Base-by-base conservation (phyloP, 1,140 invertebrate genomes). In the Drosophila saltans region DNA sequence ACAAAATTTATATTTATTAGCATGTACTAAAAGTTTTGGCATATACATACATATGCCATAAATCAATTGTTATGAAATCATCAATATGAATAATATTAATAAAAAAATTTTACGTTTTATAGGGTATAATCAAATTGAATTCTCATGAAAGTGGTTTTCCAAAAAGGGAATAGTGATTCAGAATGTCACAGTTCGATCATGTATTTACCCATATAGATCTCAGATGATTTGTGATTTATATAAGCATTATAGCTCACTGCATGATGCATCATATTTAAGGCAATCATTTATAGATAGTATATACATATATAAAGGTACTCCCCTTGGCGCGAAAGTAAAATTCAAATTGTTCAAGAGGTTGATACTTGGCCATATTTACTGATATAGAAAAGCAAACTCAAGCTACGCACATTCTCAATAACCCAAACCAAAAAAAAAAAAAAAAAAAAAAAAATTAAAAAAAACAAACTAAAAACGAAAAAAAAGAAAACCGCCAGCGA, bases 401-500 rank as follows among this genome's bases (percentile, higher is more conserved):
- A 62, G 26, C 24, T 45, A 63, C 59, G 24, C 36, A 66, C 63
- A 71, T 16, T 33, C 58, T 65, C 48, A 61, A 48, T 33, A 66
- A 52, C 9, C 11, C 11, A 28, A 56, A 41, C 40, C 43, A 11
- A 56, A 57, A 59, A 59, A 62, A 67, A 30, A 66, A 70, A 58
- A 55, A 58, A 62, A 63, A 57, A 67, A 56, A 66, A 66, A 58
- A 58, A 62, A 71, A 77, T 69, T 70, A 75, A 63, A 66, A 61
- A 48, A 40, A 66, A 55, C 11, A 11, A 30, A 36, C 33, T 36
- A 24, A 56, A 41, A 36, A 30, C n/a, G 43, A 48, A 45, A 43
- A 59, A 40, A 66, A 75, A 65, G 52, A 59, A 71, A 66, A 61
- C 72, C 66, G 71, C 72, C 71, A 58, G 72, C 59, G 75, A 78